Conservation (phyloP, 2,113 vertebrate genomes). For the Pachypanchax playfairii region DNA sequence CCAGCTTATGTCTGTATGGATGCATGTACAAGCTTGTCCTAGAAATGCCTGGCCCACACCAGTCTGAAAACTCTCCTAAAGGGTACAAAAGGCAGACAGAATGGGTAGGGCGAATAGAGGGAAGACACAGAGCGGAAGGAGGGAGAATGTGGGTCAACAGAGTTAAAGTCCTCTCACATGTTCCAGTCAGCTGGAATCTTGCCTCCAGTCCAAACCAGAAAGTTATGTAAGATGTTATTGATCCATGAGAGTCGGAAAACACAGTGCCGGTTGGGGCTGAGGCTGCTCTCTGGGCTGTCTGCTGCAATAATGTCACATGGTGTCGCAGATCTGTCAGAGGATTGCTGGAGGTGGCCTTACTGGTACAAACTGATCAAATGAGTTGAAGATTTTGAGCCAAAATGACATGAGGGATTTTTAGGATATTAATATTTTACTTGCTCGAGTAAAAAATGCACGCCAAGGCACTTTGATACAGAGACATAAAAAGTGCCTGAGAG, state of each 20-base stretch:
- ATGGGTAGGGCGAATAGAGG: constrained; percentile 37
- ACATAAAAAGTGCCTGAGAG: constrained; percentile 43
- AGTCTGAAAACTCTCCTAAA: constrained; percentile 46
- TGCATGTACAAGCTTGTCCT: constrained; percentile 48
- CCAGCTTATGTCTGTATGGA: constrained; percentile 37
- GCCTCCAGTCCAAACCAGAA: constrained; percentile 75
- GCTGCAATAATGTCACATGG: constrained; percentile 45
- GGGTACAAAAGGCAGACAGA: constrained; percentile 47
- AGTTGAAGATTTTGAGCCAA: constrained; percentile 11
- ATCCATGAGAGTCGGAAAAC: constrained; percentile 65
- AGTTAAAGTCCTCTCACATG: constrained; percentile 76
- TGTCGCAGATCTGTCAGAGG: constrained; percentile 37
- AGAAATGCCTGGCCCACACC: constrained; percentile 45
- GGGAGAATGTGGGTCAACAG: constrained; percentile 77
- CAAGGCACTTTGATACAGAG: constrained; percentile 28
- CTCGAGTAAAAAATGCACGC: constrained; percentile 33
- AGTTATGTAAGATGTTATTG: constrained; percentile 79
- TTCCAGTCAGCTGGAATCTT: constrained; percentile 78
- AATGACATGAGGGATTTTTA: constrained; percentile 26
- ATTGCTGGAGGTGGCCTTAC: constrained; percentile 25
- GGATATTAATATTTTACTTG: constrained; percentile 32
- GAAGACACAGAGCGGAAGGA: constrained; percentile 28
- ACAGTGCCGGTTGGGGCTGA: constrained; percentile 37
- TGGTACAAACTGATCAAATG: constrained; percentile 10
- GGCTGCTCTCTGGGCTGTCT: constrained; percentile 53